Conservation (phyloP, 2,797 vertebrate species). For the Peromyscus eremicus region DNA sequence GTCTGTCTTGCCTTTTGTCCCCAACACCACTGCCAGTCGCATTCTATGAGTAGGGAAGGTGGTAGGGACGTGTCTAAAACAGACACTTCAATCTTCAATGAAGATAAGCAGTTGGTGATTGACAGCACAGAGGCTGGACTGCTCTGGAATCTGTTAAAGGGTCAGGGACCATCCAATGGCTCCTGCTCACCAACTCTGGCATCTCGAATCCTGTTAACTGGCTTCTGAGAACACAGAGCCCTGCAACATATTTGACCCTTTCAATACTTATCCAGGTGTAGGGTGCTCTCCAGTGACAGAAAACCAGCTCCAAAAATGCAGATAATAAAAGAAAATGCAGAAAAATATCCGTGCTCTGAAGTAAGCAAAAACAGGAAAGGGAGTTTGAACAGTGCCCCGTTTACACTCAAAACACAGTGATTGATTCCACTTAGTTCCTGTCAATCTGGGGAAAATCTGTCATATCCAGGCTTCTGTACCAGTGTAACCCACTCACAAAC, state of each 20-base stretch:
- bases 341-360: background rate
- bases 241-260: background rate
- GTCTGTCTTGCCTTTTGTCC: constrained; percentile 56
- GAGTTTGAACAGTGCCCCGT: background rate
- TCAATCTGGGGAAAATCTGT: background rate
- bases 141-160: background rate
- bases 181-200: background rate
- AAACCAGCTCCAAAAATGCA: background rate
- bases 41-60: constrained; percentile 13
- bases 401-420: background rate
- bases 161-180: constrained; percentile 59
- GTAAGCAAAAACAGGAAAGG: background rate
- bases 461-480: background rate
- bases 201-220: background rate
- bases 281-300: background rate
- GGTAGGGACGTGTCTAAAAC: background rate
- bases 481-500: background rate
- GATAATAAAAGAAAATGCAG: background rate
- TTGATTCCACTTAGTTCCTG: background rate
- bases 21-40: constrained; percentile 63
- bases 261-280: background rate
- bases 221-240: background rate
- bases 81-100: constrained; percentile 33
- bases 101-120: background rate
- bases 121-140: constrained; percentile 44